A percentile compares a stretch with the other conserved stretches of the same genome.
phyloP scores from a whole-genome alignment of 2,113 vertebrate species.

The Pomatostomus ruficeps region DNA sequence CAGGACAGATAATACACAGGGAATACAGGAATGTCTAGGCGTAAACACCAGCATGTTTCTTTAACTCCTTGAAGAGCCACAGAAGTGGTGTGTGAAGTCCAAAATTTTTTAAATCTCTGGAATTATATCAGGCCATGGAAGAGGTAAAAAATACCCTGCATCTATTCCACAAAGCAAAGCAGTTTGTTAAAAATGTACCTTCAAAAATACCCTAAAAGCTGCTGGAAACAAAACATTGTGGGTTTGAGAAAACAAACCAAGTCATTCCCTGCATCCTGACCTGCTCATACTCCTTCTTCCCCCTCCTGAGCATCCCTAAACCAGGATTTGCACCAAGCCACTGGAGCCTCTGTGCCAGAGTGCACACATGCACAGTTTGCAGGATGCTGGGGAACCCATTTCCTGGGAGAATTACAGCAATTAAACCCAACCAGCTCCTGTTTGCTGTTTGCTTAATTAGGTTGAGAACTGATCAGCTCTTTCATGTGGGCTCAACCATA shows the following conservation, averaged over 20 bases:
- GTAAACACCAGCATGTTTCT: not conserved
- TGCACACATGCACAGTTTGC: rapidly evolving
- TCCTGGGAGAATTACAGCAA: not conserved
- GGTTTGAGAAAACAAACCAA: not conserved
- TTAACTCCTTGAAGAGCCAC: not conserved
- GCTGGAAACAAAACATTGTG: not conserved
- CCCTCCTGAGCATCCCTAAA: not conserved
- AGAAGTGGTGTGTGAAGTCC: not conserved
- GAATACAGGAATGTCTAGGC: not conserved
- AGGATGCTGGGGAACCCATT: not conserved
- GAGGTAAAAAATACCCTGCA: not conserved
- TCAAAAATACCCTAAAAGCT: not conserved
- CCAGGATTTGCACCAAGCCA: not conserved
- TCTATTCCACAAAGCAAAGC: not conserved
- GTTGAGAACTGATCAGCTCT: not conserved
- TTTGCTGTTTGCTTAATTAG: conserved; percentile 19
- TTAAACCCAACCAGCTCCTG: not conserved
- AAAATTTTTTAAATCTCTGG: not conserved
- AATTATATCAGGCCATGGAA: not conserved
- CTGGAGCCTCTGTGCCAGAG: not conserved
- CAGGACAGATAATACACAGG: not conserved
- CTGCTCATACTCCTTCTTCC: not conserved
- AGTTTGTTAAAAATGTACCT: not conserved
- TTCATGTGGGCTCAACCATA: not conserved
- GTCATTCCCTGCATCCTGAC: rapidly evolving